Base-by-base conservation (phyloP, 1,140 invertebrate genomes). In the Episyrphus balteatus region DNA sequence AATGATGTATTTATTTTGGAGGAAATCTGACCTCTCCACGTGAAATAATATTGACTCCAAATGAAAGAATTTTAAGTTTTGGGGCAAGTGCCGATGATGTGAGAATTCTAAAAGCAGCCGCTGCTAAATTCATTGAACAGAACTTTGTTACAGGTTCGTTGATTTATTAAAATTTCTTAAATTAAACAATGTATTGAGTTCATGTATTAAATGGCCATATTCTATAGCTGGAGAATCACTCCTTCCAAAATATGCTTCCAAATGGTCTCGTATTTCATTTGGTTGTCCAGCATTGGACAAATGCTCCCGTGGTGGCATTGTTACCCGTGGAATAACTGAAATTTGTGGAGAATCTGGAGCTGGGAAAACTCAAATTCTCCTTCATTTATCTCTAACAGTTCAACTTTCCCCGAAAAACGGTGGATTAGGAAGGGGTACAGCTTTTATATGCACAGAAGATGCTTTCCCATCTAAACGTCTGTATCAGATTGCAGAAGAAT, bases 331-430 rank as follows among this genome's bases (percentile, higher is more conserved):
- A 17, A 77, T 94, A 13, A 88, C 84, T 41, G 88, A 94, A 74
- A 76, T 94, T 58, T 81, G 78, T 68, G 90, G 89, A 12, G 79
- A 82, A 63, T 84, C 86, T 69, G 84, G 84, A 9, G 75, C 75
- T 55, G 89, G 89, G 14, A 94, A 92, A 73, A 88, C 88, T 1
- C 90, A 93, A 69, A 57, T 92, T 13, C 84, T 81, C 54, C 62
- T 94, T 21, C 87, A 92, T 68, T 60, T 88, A 5, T 70, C 75
- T 33, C 38, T 72, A 11, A 56, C 58, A n/a, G 55, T 66, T 12
- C 70, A 73, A 47, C 39, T 72, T 26, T 61, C 61, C 7, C 2
- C 15, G 1, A 38, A 57, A 8, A 30, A 62, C 17, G 66, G 63
- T 13, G 67, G 68, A 8, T 46, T 66, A 37, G 55, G 51, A 44